Conservation (phyloP, 2,888 invertebrate species). For the Parelbella ahira region DNA sequence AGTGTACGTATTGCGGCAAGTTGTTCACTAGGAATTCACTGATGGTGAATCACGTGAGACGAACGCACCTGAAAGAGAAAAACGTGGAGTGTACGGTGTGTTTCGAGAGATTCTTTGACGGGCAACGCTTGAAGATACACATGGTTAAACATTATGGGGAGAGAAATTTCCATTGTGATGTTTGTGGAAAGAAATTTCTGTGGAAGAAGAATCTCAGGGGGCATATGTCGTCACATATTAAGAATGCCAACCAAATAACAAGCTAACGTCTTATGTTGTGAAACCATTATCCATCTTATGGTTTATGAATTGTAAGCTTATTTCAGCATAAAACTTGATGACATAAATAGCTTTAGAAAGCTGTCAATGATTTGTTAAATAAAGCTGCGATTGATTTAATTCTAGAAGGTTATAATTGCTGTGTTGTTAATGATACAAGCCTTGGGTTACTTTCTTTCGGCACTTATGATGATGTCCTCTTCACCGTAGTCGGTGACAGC, state of each 20-base stretch:
- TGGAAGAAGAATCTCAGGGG: constrained; percentile 80
- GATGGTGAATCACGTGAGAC: constrained; percentile 54
- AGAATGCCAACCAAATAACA: constrained; percentile 28
- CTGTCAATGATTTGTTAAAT: too few relatives aligned
- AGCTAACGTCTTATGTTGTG: background rate
- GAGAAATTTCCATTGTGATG: constrained; percentile 76
- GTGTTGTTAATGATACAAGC: too few relatives aligned
- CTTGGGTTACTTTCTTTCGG: too few relatives aligned
- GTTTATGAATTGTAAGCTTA: too few relatives aligned
- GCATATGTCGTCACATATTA: constrained; percentile 65
- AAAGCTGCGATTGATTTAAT: too few relatives aligned
- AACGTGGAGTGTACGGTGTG: constrained; percentile 58
- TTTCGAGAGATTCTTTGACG: constrained; percentile 54
- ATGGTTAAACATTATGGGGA: constrained; percentile 73
- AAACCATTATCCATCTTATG: too few relatives aligned
- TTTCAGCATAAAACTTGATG: too few relatives aligned
- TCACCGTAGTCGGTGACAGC: too few relatives aligned
- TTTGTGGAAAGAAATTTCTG: constrained; percentile 78
- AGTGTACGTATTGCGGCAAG: constrained; percentile 53
- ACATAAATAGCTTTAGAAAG: too few relatives aligned
- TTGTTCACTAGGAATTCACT: constrained; percentile 55
- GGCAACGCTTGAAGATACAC: constrained; percentile 56
- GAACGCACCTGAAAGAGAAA: constrained; percentile 60
- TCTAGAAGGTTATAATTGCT: too few relatives aligned
- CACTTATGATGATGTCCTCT: too few relatives aligned